phyloP scores from a whole-genome alignment of 2,797 vertebrate genomes.

The Loriculus beryllinus region DNA sequence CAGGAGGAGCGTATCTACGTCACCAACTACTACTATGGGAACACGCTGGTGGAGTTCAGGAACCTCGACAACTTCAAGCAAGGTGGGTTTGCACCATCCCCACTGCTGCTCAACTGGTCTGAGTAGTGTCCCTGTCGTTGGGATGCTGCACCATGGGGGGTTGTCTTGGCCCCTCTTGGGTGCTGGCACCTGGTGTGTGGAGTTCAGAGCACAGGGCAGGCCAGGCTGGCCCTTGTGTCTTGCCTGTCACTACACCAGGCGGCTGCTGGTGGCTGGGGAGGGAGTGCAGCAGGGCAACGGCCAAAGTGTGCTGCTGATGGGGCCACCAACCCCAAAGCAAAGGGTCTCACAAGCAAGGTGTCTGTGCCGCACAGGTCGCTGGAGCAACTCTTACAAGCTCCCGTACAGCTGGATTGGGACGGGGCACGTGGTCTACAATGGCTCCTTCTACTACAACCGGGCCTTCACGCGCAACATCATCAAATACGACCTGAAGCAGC shows the following conservation, averaged over 20 bases:
- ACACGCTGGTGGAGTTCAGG: conserved; percentile 92
- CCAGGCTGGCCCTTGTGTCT: not conserved
- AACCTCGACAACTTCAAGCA: conserved; percentile 93
- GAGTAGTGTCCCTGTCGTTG: accelerated
- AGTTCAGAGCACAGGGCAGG: not conserved
- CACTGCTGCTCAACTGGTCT: accelerated
- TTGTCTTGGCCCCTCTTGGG: not conserved
- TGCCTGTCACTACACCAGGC: not conserved
- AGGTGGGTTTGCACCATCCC: conserved; percentile 73
- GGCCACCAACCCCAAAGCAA: not conserved
- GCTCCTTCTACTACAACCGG: conserved; percentile 95
- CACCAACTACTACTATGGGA: conserved; percentile 94
- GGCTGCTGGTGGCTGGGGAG: accelerated
- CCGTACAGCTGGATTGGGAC: conserved; percentile 98
- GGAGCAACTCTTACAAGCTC: conserved; percentile 96
- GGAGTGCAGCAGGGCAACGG: not conserved
- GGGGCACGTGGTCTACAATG: conserved; percentile 89
- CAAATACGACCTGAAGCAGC: conserved; percentile 89
- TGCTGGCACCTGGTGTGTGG: accelerated
- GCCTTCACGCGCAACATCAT: conserved; percentile 98
- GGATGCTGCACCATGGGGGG: not conserved
- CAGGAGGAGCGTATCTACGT: conserved; percentile 88
- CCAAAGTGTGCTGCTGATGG: not conserved
- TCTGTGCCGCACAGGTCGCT: conserved; percentile 80
- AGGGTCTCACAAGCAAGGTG: not conserved